Conservation (phyloP, 1,140 invertebrate species). For the Helicoverpa armigera region DNA sequence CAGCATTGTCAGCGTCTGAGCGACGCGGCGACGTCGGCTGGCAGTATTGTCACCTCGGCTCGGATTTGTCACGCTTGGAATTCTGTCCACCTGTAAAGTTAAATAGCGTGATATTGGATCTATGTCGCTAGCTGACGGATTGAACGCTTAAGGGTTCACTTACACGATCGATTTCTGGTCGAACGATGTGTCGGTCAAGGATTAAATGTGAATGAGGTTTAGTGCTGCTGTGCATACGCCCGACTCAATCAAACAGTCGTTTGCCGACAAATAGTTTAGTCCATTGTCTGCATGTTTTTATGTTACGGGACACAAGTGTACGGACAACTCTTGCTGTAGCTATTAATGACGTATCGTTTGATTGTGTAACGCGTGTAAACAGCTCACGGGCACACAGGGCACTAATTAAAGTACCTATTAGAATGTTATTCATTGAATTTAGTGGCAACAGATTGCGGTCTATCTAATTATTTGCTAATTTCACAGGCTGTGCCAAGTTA, state of each 20-base stretch:
- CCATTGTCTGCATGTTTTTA: conserved; percentile 11
- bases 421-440: conserved; percentile 31
- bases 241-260: conserved; percentile 26
- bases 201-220: conserved; percentile 27
- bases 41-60: not conserved
- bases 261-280: conserved; percentile 29
- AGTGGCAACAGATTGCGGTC: conserved; percentile 48
- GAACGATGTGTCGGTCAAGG: conserved; percentile 33
- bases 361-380: conserved; percentile 11
- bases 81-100: conserved; percentile 33
- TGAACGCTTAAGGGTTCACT: conserved; percentile 18
- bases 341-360: conserved; percentile 1
- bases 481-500: conserved; percentile 46
- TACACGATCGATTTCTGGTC: conserved; percentile 27
- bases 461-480: conserved; percentile 56
- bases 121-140: conserved; percentile 19
- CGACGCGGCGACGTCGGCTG: not conserved
- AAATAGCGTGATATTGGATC: conserved; percentile 34
- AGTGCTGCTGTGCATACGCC: not conserved
- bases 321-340: not conserved
- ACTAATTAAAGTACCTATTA: conserved; percentile 10
- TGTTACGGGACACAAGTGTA: conserved; percentile 17
- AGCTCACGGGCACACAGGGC: not conserved
- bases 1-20: conserved; percentile 1
- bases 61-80: conserved; percentile 23